A percentile compares a stretch with the other conserved stretches of the same genome.
These are phyloP conservation scores for Erebia aethiops DNA, from an alignment of 2,888 invertebrate species.

Conservation along the genomic window DNA sequence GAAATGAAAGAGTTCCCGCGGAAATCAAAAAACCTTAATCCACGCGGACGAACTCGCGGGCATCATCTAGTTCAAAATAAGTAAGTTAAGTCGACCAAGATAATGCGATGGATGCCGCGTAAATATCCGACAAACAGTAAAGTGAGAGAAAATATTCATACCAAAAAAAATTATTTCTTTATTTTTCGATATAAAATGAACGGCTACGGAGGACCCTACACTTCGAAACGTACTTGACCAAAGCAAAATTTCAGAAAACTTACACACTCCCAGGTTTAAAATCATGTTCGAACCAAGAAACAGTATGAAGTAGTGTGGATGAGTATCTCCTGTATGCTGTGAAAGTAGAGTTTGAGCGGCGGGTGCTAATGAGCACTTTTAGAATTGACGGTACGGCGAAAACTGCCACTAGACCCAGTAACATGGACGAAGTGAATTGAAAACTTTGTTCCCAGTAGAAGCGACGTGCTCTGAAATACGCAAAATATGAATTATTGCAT, in stretches of 20 bases:
- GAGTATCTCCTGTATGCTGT: conserved; percentile 90
- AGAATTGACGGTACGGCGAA: conserved; percentile 89
- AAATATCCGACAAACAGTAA: too few species aligned
- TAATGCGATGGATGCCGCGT: too few species aligned
- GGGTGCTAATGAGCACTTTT: conserved; percentile 87
- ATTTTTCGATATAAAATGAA: background rate
- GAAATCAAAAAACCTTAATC: too few species aligned
- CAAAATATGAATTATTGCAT: background rate
- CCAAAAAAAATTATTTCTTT: background rate
- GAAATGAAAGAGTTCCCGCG: too few species aligned
- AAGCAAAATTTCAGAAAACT: conserved; percentile 46
- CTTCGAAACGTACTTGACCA: too few species aligned
- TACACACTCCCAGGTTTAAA: conserved; percentile 84
- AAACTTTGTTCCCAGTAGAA: conserved; percentile 88
- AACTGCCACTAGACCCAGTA: conserved; percentile 89
- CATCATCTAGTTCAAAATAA: too few species aligned
- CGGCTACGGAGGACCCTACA: too few species aligned
- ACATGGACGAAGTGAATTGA: conserved; percentile 87
- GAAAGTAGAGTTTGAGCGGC: conserved; percentile 85
- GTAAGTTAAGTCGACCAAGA: too few species aligned
- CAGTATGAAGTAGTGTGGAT: conserved; percentile 89
- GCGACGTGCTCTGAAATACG: conserved; percentile 85
- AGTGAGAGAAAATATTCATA: too few species aligned
- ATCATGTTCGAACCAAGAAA: conserved; percentile 90
- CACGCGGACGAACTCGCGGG: too few species aligned